Conservation (phyloP, 2,888 invertebrate species). For the Acrobasis repandana region DNA sequence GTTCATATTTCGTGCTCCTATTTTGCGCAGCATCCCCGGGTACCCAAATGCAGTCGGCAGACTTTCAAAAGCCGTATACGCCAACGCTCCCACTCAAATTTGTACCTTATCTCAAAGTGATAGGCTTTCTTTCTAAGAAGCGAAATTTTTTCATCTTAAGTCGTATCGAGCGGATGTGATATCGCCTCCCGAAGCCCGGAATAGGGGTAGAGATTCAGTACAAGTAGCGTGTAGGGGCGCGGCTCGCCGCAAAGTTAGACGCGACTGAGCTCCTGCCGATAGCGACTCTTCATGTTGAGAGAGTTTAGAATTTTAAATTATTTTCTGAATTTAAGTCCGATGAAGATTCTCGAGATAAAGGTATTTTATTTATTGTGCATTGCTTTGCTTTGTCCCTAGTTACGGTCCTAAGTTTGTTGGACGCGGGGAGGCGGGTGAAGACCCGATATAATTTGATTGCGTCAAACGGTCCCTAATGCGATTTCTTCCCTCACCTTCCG, state of each 20-base stretch:
- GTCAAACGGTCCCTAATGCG: constrained; percentile 61
- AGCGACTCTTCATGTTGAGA: constrained; percentile 66
- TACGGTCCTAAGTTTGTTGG: constrained; percentile 29
- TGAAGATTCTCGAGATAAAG: constrained; percentile 37
- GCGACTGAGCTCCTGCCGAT: constrained; percentile 76
- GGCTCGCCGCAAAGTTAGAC: constrained; percentile 83
- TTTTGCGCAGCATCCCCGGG: constrained; percentile 84
- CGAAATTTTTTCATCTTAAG: constrained; percentile 38
- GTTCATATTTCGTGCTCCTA: constrained; percentile 83
- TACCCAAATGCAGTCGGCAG: constrained; percentile 77
- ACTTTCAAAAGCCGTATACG: constrained; percentile 64
- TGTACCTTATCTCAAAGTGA: constrained; percentile 30
- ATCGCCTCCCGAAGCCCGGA: constrained; percentile 75
- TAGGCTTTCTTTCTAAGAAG: constrained; percentile 41
- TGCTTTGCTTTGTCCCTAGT: constrained; percentile 23
- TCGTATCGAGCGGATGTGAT: constrained; percentile 39
- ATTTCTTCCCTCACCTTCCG: constrained; percentile 59
- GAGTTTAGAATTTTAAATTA: constrained; percentile 51
- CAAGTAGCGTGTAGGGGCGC: constrained; percentile 82
- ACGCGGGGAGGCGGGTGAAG: constrained; percentile 33
- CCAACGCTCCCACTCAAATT: constrained; percentile 33
- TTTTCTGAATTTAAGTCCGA: constrained; percentile 33
- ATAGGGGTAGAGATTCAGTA: constrained; percentile 83
- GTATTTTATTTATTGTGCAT: constrained; percentile 50
- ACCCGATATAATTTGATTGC: constrained; percentile 64